phyloP scores from a whole-genome alignment of 1,140 invertebrate genomes.

The Plectus sambesii region DNA sequence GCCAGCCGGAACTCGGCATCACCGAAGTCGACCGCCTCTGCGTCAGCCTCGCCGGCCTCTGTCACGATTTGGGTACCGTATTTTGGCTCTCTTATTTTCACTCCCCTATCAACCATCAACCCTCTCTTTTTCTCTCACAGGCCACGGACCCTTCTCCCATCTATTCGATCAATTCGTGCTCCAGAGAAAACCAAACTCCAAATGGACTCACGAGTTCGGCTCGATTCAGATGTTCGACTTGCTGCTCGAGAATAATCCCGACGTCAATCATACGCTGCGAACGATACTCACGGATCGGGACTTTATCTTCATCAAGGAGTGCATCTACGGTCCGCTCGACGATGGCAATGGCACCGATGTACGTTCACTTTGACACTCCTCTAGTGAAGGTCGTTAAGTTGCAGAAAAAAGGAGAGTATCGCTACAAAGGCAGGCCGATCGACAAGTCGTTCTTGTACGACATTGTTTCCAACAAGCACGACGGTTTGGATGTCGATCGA shows the following conservation, averaged over 20 bases:
- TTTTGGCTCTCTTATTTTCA: neutral
- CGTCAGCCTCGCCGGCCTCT: constrained; percentile 20
- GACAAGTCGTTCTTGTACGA: constrained; percentile 25
- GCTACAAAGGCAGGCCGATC: constrained; percentile 8
- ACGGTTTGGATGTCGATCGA: constrained; percentile 61
- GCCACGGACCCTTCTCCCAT: constrained; percentile 24
- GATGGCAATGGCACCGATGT: no score
- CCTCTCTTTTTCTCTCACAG: constrained; percentile 20
- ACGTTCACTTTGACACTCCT: no score
- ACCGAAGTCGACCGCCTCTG: constrained; percentile 14
- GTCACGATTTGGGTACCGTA: constrained; percentile 22
- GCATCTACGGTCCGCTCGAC: no score
- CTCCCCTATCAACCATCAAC: neutral
- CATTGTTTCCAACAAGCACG: constrained; percentile 57
- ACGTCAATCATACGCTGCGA: no score
- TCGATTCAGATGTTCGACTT: no score
- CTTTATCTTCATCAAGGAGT: no score
- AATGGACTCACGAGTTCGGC: no score
- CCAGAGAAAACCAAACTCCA: no score
- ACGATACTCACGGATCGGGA: no score
- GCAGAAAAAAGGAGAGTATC: no score
- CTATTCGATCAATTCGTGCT: constrained; percentile 19
- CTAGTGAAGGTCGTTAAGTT: no score
- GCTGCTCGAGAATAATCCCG: no score
- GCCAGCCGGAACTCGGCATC: constrained; percentile 12